phyloP scores from a whole-genome alignment of 2,888 invertebrate species.

The Glaucopsyche alexis region DNA sequence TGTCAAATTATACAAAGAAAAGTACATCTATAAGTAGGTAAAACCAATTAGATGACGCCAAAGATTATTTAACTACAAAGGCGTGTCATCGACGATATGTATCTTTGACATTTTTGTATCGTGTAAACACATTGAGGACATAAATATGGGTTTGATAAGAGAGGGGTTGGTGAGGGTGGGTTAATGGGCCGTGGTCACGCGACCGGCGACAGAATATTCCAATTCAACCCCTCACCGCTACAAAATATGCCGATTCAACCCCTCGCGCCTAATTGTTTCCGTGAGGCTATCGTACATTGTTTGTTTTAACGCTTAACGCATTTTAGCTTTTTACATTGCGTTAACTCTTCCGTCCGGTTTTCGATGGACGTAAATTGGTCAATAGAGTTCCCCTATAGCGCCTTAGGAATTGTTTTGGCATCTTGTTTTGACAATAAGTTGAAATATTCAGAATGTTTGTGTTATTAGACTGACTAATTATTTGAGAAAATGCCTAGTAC shows the following conservation, averaged over 20 bases:
- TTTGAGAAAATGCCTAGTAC: too few species aligned
- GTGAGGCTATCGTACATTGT: constrained; percentile 56
- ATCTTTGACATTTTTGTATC: constrained; percentile 29
- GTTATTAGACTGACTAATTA: too few species aligned
- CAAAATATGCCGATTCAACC: constrained; percentile 69
- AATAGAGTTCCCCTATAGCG: too few species aligned
- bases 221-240: constrained; percentile 63
- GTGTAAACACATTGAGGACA: constrained; percentile 45
- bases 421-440: background rate
- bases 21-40: too few species aligned
- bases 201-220: constrained; percentile 72
- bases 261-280: constrained; percentile 70
- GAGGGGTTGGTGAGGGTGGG: constrained; percentile 42
- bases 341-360: too few species aligned
- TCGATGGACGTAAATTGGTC: too few species aligned
- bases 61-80: background rate
- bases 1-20: too few species aligned
- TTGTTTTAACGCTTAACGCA: constrained; percentile 30
- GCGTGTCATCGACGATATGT: constrained; percentile 7
- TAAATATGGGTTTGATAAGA: constrained; percentile 39
- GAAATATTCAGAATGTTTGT: too few species aligned
- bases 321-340: background rate
- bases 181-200: constrained; percentile 69
- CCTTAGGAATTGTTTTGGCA: background rate
- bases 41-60: background rate